Evolutionary conservation across 1,140 invertebrate species (phyloP), one percentile per base, ranked within the genome.

Genomic region (Cydia pomonella): DNA sequence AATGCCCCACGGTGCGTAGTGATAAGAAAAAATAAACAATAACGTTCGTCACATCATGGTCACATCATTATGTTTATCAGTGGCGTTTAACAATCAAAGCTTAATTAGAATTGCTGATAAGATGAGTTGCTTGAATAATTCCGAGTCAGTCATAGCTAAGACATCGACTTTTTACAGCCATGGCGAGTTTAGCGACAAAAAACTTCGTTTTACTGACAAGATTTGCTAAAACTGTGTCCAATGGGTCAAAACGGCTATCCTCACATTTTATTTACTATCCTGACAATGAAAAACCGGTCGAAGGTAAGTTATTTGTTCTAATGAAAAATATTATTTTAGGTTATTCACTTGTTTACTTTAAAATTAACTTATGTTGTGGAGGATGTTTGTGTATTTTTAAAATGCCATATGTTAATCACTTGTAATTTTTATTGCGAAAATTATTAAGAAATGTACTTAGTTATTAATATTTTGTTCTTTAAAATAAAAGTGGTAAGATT

Each of bases 101-200:
- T 73, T 71, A 88, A 90, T 92, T 92, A 88, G 73, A 87, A 90
- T 89, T 89, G 82, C 77, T 90, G 90, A 92, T 92, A 92, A 92
- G 83, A 87, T 80, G 80, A 80, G 80, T 86, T 88, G 83, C 86
- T 89, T 84, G 86, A 86, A 79, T 83, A 80, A 82, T 83, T 85
- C 71, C 50, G 18, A 73, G 72, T 78, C 62, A 59, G 27, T 69
- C 13, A 47, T 69, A 33, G n/a, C 29, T 59, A 29, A 50, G 25
- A 47, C 62, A 18, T 29, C 62, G 41, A 23, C 47, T 75, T 23
- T 33, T 44, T 10, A 27, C 29, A 69, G 88, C 83, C 82, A 91
- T 91, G 89, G 69, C 83, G 53, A 84, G 77, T 82, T 79, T 87
- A 78, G 53, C 82, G 21, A 78, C 75, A 50, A 81, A 88, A 83